Evolutionary conservation across 1,140 invertebrate species (phyloP).

Genomic region (Globodera ellingtonae): DNA sequence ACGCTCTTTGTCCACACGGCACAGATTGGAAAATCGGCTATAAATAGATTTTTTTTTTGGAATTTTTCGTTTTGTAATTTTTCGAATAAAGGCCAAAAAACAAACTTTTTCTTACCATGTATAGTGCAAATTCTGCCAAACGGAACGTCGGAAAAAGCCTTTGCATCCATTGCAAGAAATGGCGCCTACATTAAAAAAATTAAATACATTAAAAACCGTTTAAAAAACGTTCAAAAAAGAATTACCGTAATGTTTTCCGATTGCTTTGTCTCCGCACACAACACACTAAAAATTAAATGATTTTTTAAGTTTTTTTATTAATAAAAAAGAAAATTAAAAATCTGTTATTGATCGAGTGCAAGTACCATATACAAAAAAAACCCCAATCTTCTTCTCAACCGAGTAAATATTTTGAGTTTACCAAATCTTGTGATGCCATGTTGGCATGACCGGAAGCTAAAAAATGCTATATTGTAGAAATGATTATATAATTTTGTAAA

Average conservation of each 20-base stretch:
- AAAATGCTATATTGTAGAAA: too few species aligned
- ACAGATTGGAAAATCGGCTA: conserved; percentile 22
- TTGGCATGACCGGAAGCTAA: too few species aligned
- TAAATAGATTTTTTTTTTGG: background rate
- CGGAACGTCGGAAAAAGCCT: conserved; percentile 32
- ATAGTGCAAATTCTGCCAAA: conserved; percentile 26
- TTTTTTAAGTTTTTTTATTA: too few species aligned
- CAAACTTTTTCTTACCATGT: conserved; percentile 6
- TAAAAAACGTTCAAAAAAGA: background rate
- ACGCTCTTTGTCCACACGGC: conserved; percentile 16
- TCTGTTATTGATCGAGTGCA: too few species aligned
- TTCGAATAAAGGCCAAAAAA: background rate
- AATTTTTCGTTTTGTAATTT: background rate
- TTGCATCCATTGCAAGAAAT: conserved; percentile 38
- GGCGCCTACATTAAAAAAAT: conserved; percentile 17
- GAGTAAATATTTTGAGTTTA: too few species aligned
- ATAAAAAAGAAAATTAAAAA: too few species aligned
- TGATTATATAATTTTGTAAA: too few species aligned
- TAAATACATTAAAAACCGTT: background rate
- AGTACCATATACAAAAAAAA: too few species aligned
- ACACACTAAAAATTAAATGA: background rate
- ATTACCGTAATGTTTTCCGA: conserved; percentile 20
- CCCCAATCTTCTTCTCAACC: too few species aligned
- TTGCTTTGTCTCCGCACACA: conserved; percentile 27
- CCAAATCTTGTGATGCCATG: too few species aligned